Conservation (phyloP, 64 coral and sea anemone genomes). For the Trachythela sp. region DNA sequence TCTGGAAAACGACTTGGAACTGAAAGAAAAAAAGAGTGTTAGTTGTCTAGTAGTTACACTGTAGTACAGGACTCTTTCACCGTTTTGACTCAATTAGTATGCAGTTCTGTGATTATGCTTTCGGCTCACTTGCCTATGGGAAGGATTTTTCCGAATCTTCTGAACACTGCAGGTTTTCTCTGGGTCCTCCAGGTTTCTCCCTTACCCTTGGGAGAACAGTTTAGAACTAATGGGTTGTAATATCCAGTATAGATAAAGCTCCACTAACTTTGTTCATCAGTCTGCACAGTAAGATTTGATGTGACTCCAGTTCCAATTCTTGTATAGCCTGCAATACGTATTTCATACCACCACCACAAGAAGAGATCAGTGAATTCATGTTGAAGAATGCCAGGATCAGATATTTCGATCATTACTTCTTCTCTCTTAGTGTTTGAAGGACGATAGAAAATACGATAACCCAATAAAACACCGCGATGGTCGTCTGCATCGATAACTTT, state of each 20-base stretch:
- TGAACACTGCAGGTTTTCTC: too few species aligned
- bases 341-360: neutral
- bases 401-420: neutral
- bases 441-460: neutral
- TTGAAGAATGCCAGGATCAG: neutral
- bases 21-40: slow-evolving; percentile 9
- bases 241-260: too few species aligned
- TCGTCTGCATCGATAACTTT: neutral
- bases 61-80: too few species aligned
- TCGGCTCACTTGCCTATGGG: too few species aligned
- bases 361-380: neutral
- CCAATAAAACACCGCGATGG: neutral
- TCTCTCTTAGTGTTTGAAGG: neutral
- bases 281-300: neutral
- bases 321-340: neutral
- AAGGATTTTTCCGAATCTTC: too few species aligned
- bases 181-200: too few species aligned
- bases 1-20: slow-evolving; percentile 23
- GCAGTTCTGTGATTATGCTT: too few species aligned
- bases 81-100: too few species aligned
- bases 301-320: neutral
- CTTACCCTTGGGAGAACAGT: too few species aligned
- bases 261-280: neutral
- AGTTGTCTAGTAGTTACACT: too few species aligned
- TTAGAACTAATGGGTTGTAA: too few species aligned